phyloP scores from a whole-genome alignment of 2,113 vertebrate genomes.

The rat (Rattus norvegicus) region DNA sequence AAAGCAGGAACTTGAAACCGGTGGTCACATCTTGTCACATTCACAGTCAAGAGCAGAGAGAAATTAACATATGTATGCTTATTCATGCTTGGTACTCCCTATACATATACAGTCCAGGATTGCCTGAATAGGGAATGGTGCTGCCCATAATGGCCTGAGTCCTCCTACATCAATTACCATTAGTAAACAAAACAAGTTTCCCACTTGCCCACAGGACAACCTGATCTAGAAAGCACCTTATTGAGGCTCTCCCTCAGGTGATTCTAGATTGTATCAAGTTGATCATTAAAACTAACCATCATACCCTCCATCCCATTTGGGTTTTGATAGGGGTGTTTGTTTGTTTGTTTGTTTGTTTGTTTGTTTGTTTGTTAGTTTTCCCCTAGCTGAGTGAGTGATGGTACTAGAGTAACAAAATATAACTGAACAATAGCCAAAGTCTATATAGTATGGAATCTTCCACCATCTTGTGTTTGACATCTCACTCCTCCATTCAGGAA shows the following conservation, averaged over 20 bases:
- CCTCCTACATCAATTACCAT: background rate
- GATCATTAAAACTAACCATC: background rate
- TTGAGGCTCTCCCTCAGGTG: background rate
- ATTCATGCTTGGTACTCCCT: background rate
- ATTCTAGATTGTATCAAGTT: background rate
- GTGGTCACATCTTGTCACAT: background rate
- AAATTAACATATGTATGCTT: background rate
- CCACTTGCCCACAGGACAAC: background rate
- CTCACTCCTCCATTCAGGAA: background rate
- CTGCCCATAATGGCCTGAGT: background rate
- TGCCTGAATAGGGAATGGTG: background rate
- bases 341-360: background rate
- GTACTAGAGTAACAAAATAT: background rate
- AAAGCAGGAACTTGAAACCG: background rate
- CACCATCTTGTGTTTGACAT: background rate
- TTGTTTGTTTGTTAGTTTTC: background rate
- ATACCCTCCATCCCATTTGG: background rate
- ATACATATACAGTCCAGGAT: background rate
- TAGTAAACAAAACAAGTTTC: background rate
- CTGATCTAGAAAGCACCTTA: background rate
- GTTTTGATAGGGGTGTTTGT: background rate
- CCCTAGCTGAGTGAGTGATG: background rate
- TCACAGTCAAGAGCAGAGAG: background rate
- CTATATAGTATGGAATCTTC: rapidly evolving
- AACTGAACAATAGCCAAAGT: background rate